These are phyloP conservation scores for Neoaliturus tenellus DNA, from an alignment of 2,888 invertebrate genomes.

Conservation along the genomic window DNA sequence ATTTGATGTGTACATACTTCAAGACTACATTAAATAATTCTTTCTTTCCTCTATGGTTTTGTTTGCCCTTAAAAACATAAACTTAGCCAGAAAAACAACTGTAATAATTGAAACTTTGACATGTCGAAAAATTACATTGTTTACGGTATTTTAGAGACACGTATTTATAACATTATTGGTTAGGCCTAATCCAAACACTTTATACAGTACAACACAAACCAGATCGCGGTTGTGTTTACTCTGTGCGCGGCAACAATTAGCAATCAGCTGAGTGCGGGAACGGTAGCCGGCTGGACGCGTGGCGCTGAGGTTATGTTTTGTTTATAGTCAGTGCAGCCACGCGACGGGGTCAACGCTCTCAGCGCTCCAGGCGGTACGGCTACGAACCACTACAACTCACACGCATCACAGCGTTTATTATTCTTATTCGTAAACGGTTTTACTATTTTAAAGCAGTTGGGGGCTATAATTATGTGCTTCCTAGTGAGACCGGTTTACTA, in stretches of 20 bases:
- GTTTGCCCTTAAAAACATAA: no score
- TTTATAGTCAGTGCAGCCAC: conserved; percentile 28
- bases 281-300: conserved; percentile 37
- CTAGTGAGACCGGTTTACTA: not conserved
- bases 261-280: conserved; percentile 20
- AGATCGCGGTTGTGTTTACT: not conserved
- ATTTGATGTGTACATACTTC: no score
- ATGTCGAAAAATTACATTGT: no score
- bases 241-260: not conserved
- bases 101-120: no score
- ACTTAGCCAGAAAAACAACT: no score
- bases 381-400: conserved; percentile 26
- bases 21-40: no score
- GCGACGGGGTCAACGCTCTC: conserved; percentile 27
- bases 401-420: conserved; percentile 27
- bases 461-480: conserved; percentile 5
- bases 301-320: conserved; percentile 45
- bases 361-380: conserved; percentile 10
- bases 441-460: conserved; percentile 30
- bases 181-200: no score
- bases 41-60: no score
- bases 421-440: conserved; percentile 16
- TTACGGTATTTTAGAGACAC: no score
- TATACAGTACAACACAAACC: not conserved
- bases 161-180: no score